Evolutionary conservation across 1,140 invertebrate genomes (phyloP), one percentile per base, ranked within the genome.

Genomic region (Asbolus verrucosus): DNA sequence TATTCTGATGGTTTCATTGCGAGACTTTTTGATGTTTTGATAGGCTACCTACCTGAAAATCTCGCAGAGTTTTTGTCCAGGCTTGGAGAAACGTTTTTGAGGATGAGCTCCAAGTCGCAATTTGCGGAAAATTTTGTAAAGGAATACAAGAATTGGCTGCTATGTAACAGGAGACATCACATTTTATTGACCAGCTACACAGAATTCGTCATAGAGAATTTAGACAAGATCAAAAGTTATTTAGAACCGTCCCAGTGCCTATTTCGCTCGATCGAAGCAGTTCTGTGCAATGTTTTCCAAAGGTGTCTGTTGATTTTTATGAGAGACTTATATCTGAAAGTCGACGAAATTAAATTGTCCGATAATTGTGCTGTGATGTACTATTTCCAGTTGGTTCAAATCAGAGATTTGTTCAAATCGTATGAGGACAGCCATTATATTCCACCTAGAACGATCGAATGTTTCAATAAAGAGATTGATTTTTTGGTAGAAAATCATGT

Each of bases 341-440:
- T 41, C 1, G 14, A 41, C 13, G 13, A 1, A 16, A 15, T 41
- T 41, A 41, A 41, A 15, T 8, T 15, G 39, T 13, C 6, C 8
- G 39, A 41, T 2, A 41, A 41, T 41, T 14, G 39, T 41, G 39
- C 39, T 13, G 39, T 41, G 8, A 14, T 41, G 1, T 41, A 41
- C 14, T 41, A 41, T 41, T 41, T 41, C 39, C 2, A 41, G 6
- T 41, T 41, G 39, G 2, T 14, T 1, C 11, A 14, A 14, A 14
- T 41, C 1, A 6, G n/a, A 14, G 14, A 15, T 41, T 14, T 41
- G 14, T 41, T 41, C 14, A 41, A 13, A 15, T 41, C 11, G 11
- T 41, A 41, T 6, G 39, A 41, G 14, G 39, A 41, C 8, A 8
- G 1, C 11, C 6, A 1, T 13, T 11, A 41, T 41, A 14, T n/a